phyloP scores from a whole-genome alignment of 2,797 vertebrate species.

The Lophotriccus pileatus region DNA sequence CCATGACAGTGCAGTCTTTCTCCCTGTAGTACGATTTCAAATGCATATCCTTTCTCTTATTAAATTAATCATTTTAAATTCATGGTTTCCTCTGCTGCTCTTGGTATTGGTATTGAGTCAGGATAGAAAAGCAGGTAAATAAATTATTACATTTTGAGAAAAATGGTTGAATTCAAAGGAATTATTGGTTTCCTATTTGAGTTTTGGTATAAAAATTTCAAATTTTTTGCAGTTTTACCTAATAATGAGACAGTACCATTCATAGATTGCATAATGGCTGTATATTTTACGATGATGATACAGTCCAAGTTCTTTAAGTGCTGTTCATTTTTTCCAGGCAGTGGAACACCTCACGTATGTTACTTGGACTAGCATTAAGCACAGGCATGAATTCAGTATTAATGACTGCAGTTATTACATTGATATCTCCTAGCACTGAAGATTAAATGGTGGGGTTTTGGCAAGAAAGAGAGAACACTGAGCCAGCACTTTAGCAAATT shows the following conservation, averaged over 20 bases:
- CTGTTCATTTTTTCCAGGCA: background rate
- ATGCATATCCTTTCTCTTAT: background rate
- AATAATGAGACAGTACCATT: background rate
- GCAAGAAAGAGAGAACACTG: background rate
- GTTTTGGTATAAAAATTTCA: background rate
- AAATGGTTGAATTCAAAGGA: background rate
- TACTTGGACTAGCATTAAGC: background rate
- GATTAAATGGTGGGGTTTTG: background rate
- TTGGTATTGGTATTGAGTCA: background rate
- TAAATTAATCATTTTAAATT: background rate
- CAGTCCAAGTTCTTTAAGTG: background rate
- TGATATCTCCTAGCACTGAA: background rate
- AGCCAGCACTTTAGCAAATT: background rate
- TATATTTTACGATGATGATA: background rate
- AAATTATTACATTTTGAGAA: background rate
- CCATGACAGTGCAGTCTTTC: background rate
- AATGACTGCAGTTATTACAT: background rate
- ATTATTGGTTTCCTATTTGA: background rate
- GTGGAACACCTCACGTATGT: background rate
- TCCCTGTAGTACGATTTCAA: background rate
- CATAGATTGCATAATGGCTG: background rate
- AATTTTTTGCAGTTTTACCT: background rate
- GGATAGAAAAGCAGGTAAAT: background rate
- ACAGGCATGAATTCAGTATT: background rate
- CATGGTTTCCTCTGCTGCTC: background rate